Evolutionary conservation across 2,113 vertebrate species (phyloP), one percentile per base, ranked within the genome.

Genomic region (Ptilorrhoa leucosticta): DNA sequence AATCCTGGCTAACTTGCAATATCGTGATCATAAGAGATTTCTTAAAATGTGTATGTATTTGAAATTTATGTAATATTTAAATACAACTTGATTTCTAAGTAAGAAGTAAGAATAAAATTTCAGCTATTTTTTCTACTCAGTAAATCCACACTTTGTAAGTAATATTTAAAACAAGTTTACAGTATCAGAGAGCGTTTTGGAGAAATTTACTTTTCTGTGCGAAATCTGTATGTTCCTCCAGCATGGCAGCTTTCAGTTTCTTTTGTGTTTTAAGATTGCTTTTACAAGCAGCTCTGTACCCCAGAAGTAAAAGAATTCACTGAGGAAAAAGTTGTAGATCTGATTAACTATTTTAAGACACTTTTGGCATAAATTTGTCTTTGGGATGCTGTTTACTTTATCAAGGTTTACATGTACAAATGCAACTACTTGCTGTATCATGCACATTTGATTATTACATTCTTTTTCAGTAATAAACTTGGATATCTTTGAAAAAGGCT

Each of bases 381-480:
- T 96, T 94, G 31, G 84, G 53, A 95, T 95, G 95, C 97, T 98
- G 93, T 98, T 98, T 98, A 98, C 97, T 98, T 98, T 91, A 98
- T 97, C 95, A 93, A 96, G 95, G 97, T 98, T 98, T 98, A 98
- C 97, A 98, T 98, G 97, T 98, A 98, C 90, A 98, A 98, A 98
- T 98, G 88, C 97, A 97, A 95, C 72, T 97, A 98, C 84, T 97
- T 97, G 73, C 78, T 98, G 97, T 98, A 97, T 96, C 94, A 98
- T 96, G 98, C 93, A 97, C 90, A 98, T 98, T 98, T 98, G 97
- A 97, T 98, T 98, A 98, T 97, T 97, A 97, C 95, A 96, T 92
- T 98, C 98, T 94, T 94, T 95, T 98, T 98, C 97, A 98, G 95
- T 98, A 98, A 98, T 98, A 98, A 99, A 99, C 96, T 87, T 97